Evolutionary conservation across 2,113 vertebrate genomes (phyloP), one percentile per base, ranked within the genome.

Genomic region (Antennarius striatus): DNA sequence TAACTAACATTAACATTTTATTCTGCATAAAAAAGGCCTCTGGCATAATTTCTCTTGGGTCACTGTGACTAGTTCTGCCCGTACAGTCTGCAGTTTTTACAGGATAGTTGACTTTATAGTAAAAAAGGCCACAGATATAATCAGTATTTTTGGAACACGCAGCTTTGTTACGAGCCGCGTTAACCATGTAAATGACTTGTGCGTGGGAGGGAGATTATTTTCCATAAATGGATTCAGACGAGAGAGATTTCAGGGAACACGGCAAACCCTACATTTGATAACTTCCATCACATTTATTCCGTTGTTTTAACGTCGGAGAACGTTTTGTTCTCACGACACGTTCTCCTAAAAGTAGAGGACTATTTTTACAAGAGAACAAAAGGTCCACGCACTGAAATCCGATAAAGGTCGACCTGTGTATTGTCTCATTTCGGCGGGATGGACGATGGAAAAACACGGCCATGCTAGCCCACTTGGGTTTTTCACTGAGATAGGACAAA

Each of bases 111-210:
- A 58, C 49, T 36, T n/a, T 47, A 60, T 17, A 10, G 42, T 61
- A 51, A 68, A 82, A 68, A 78, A 36, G 55, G 73, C 56, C 56
- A 66, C 58, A 62, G 54, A 62, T 63, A 56, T 71, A 80, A 87
- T 87, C 82, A 76, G 70, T 83, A 80, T 87, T 89, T 86, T 10
- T 78, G 77, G 77, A 82, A 85, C 80, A 82, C 30, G 40, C 17
- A 45, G 74, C 56, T 16, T 82, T 68, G n/a, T 52, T 83, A 77
- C 60, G 40, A 77, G 68, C 15, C 79, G 80, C 77, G 54, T 77
- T 82, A 76, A 81, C 51, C 68, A 83, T 73, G 66, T 78, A 63
- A 73, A 79, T 82, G 50, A 47, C 17, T 30, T 45, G 56, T 61
- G 57, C 53, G 57, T 68, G 56, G 22, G 12, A 22, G 43, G 46